Conservation (phyloP, 2,113 vertebrate genomes). For the Hemicordylus capensis region DNA sequence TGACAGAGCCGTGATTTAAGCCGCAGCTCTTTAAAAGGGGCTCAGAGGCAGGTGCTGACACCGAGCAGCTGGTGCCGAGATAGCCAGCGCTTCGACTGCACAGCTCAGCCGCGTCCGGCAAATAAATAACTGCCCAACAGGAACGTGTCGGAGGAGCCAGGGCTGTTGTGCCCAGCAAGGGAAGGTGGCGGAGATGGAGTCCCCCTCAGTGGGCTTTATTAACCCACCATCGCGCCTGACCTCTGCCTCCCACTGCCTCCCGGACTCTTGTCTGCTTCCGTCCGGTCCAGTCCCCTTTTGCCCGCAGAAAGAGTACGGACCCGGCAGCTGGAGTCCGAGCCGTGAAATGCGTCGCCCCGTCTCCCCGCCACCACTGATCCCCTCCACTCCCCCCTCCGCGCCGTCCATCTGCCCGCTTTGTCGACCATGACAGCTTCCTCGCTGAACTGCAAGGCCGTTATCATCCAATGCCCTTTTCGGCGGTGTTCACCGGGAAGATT, state of each 20-base stretch:
- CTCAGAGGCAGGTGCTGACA: slow-evolving; percentile 54
- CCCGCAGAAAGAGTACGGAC: not conserved
- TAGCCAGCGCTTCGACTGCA: slow-evolving; percentile 7
- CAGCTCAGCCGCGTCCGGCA: not conserved
- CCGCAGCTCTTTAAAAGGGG: slow-evolving; percentile 46
- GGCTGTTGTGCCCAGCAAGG: not conserved
- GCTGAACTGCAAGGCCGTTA: fast-evolving
- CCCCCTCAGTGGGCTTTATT: not conserved
- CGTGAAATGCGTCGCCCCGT: not conserved
- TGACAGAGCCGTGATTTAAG: slow-evolving; percentile 65
- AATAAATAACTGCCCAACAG: fast-evolving
- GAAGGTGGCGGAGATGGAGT: not conserved
- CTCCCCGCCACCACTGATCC: not conserved
- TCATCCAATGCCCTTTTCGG: not conserved
- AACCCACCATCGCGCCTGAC: not conserved
- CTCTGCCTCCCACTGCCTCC: not conserved
- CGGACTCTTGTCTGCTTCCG: not conserved
- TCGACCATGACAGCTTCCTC: fast-evolving
- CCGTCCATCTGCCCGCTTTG: not conserved
- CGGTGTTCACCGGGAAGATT: fast-evolving
- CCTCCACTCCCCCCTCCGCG: not conserved
- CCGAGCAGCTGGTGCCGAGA: slow-evolving; percentile 57
- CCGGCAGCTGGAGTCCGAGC: fast-evolving
- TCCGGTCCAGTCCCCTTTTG: not conserved
- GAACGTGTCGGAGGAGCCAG: not conserved